These are phyloP conservation scores for Polylopha cassiicola DNA, from an alignment of 2,888 invertebrate genomes.

Conservation along the genomic window DNA sequence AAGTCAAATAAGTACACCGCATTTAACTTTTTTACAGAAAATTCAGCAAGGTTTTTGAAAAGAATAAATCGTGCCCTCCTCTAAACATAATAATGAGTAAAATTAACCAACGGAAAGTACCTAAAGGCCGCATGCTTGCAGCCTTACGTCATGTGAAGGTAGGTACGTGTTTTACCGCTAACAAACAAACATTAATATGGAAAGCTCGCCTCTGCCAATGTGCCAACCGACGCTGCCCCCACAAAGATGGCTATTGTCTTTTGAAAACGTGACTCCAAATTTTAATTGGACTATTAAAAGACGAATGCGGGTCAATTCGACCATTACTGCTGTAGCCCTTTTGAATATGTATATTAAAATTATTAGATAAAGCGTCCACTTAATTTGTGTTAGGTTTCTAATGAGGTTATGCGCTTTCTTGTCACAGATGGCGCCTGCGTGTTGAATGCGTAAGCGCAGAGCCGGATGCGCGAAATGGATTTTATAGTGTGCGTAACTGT, in stretches of 20 bases:
- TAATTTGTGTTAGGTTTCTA: constrained; percentile 74
- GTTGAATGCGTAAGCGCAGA: constrained; percentile 67
- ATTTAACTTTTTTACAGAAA: no score
- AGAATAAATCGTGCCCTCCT: no score
- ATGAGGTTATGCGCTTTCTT: constrained; percentile 77
- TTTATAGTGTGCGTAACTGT: constrained; percentile 63
- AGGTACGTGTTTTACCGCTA: constrained; percentile 74
- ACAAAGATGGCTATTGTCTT: constrained; percentile 76
- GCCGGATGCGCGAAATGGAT: constrained; percentile 75
- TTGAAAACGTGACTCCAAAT: constrained; percentile 75
- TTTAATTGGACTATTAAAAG: constrained; percentile 76
- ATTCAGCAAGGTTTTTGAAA: no score
- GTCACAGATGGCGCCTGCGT: constrained; percentile 68
- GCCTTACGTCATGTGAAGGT: constrained; percentile 57
- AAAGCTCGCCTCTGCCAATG: constrained; percentile 70
- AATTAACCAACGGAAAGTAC: constrained; percentile 40
- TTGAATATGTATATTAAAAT: constrained; percentile 77
- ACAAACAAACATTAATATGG: constrained; percentile 77
- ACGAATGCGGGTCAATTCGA: constrained; percentile 75
- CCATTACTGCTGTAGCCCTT: constrained; percentile 71
- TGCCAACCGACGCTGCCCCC: constrained; percentile 72
- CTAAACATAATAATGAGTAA: constrained; percentile 5
- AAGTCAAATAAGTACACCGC: no score
- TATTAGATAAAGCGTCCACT: constrained; percentile 68
- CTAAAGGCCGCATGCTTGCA: constrained; percentile 53